Base-by-base conservation (phyloP, 1,140 invertebrate genomes). In the Apis laboriosa region DNA sequence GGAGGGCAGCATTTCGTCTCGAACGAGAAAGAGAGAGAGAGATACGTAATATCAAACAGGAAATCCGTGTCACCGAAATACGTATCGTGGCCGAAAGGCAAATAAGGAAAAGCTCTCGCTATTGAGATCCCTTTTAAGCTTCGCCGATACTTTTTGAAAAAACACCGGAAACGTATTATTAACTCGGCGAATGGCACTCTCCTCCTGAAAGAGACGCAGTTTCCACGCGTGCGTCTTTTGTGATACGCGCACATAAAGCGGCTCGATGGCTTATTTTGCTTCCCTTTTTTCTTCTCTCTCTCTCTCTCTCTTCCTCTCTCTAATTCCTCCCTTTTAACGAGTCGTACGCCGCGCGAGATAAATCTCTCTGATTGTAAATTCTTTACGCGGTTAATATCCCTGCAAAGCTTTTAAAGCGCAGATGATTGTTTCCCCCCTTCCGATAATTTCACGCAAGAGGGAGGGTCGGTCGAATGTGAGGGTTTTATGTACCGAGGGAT, bases 31-130 rank as follows among this genome's bases (percentile, higher is more conserved):
- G 2, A 43, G 34, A 43, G 34, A 43, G 34, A 43, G 34, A 43
- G 34, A 43, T 43, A 80, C 74, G 81, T 79, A 83, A 43, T 87
- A 85, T 87, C 77, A 83, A 34, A 21, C 53, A 53, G 86, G 86
- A 87, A 86, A 87, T 86, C 84, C 80, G 84, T 55, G 84, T 86
- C n/a, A 74, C 34, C 56, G 72, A 74, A 43, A 77, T 79, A 64
- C 21, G 17, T 24, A 24, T 24, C 56, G 55, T 56, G 49, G 43
- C 67, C 67, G 77, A 63, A 49, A 80, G 58, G 77, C 78, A 63
- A 64, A 72, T 53, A 73, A 73, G 70, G 73, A 73, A 78, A 55
- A n/a, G 21, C n/a, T 28, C 11, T 19, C 43, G 9, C 15, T 11
- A 76, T 76, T 64, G 61, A 76, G 34, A 19, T 43, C 66, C 55